A percentile compares a stretch with the other conserved stretches of the same genome.
These are phyloP conservation scores for Craseonycteris thonglongyai DNA, from an alignment of 2,113 vertebrate species.

Conservation along the genomic window DNA sequence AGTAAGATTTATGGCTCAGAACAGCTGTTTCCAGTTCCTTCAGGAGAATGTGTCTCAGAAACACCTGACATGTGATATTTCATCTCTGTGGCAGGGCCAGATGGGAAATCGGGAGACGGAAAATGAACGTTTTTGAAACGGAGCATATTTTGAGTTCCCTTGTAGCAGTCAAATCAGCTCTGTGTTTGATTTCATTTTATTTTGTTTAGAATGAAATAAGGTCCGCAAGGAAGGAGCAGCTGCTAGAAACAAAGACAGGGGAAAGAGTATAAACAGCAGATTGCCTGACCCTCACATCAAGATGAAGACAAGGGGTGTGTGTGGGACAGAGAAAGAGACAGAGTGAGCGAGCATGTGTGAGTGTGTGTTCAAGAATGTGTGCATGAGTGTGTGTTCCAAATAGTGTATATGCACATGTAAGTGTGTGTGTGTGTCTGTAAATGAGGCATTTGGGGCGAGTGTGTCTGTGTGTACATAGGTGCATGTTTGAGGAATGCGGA, in stretches of 20 bases:
- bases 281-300: background rate
- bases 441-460: background rate
- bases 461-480: background rate
- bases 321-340: background rate
- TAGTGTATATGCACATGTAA: background rate
- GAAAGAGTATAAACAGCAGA: constrained; percentile 30
- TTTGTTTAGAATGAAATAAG: constrained; percentile 58
- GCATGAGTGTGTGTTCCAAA: background rate
- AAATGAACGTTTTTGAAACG: constrained; percentile 47
- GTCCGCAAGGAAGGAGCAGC: constrained; percentile 43
- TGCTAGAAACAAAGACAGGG: constrained; percentile 28
- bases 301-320: background rate
- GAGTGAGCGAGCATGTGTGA: background rate
- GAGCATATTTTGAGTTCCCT: constrained; percentile 54
- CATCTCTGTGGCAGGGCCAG: constrained; percentile 45
- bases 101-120: constrained; percentile 53
- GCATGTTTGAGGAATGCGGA: background rate
- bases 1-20: background rate
- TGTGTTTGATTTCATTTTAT: constrained; percentile 59
- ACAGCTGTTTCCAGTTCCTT: constrained; percentile 50
- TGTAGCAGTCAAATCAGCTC: constrained; percentile 59
- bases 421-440: background rate
- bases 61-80: constrained; percentile 61
- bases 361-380: background rate
- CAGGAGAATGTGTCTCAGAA: constrained; percentile 36